These are phyloP conservation scores for Tiaroga cobitis DNA, from an alignment of 2,797 vertebrate genomes.

Conservation along the genomic window DNA sequence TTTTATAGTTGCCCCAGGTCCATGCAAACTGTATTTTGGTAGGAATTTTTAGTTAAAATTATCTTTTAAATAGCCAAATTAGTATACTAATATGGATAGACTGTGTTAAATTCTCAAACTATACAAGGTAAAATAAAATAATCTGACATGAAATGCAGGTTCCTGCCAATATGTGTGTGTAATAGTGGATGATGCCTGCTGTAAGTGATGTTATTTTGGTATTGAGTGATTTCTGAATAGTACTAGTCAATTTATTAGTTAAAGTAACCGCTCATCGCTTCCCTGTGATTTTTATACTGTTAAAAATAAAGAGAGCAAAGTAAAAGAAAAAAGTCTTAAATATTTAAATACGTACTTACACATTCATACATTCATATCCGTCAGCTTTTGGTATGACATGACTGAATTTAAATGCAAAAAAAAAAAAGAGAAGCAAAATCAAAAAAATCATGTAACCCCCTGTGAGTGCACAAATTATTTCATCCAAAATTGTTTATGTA, in stretches of 20 bases:
- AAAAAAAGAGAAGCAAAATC: neutral
- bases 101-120: neutral
- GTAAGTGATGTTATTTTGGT: neutral
- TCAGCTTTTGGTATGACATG: constrained; percentile 46
- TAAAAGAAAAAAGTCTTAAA: constrained; percentile 29
- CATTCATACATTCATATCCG: constrained; percentile 65
- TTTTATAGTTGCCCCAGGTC: neutral
- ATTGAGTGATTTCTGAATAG: neutral
- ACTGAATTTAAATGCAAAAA: constrained; percentile 13
- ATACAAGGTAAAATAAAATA: neutral
- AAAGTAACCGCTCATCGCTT: neutral
- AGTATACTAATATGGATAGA: neutral
- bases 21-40: neutral
- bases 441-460: neutral
- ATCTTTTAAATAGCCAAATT: too few species aligned
- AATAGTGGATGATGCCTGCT: neutral
- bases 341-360: constrained; percentile 58
- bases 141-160: neutral
- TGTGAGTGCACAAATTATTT: constrained; percentile 12
- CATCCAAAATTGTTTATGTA: neutral
- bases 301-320: neutral
- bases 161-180: neutral
- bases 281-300: constrained; percentile 1
- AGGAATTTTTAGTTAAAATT: neutral
- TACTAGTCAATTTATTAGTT: neutral